A percentile compares a stretch with the other conserved stretches of the same genome.
These are phyloP conservation scores for Gastrophysa polygoni DNA, from an alignment of 2,888 invertebrate species.

Conservation along the genomic window DNA sequence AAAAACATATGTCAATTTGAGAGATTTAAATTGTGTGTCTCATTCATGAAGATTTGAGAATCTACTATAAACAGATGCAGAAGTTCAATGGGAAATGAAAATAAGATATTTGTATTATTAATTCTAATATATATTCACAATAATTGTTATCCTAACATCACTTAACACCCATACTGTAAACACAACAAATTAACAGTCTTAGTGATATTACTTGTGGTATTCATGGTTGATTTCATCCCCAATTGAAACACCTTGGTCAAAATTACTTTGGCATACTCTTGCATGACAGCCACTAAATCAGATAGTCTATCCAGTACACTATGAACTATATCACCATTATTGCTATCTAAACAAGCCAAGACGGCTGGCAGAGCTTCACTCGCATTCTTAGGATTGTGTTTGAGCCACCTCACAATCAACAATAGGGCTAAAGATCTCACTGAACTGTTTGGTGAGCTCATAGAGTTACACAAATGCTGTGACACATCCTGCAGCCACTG, in stretches of 20 bases:
- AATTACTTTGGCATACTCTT: conserved; percentile 82
- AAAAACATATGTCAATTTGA: too few species aligned
- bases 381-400: conserved; percentile 64
- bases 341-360: conserved; percentile 80
- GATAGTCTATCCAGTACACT: conserved; percentile 82
- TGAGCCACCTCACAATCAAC: conserved; percentile 73
- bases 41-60: too few species aligned
- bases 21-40: too few species aligned
- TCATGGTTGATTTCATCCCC: conserved; percentile 78
- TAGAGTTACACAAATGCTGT: conserved; percentile 67
- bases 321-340: conserved; percentile 78
- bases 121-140: background rate
- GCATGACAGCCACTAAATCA: conserved; percentile 81
- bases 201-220: conserved; percentile 76
- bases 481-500: conserved; percentile 70
- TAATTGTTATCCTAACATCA: background rate
- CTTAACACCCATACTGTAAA: conserved; percentile 79
- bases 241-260: conserved; percentile 82
- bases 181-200: conserved; percentile 83
- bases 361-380: conserved; percentile 75
- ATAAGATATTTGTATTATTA: background rate
- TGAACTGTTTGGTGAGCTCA: conserved; percentile 67
- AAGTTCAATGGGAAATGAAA: background rate
- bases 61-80: background rate
- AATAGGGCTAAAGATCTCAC: conserved; percentile 75